Percentiles rank a stretch among this genome's conserved stretches.
Evolutionary conservation across 2,113 vertebrate species (phyloP).

Genomic region (Leucopsar rothschildi): DNA sequence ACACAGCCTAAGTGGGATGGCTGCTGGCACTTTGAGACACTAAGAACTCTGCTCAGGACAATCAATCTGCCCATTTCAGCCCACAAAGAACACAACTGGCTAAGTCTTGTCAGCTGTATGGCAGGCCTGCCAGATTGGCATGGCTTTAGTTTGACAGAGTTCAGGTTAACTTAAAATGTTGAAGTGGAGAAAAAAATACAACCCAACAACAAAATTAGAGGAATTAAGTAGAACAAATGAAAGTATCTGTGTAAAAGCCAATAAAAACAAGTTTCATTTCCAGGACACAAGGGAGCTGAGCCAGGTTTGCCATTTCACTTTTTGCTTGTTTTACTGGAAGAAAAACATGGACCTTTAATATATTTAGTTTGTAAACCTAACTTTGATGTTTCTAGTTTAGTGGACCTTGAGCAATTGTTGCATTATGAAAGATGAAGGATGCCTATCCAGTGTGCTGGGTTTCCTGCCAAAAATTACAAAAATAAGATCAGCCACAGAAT

Average conservation of each 20-base stretch:
- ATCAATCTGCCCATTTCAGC: not conserved
- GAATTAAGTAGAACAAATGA: not conserved
- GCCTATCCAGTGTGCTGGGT: not conserved
- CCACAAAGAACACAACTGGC: not conserved
- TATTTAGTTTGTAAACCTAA: constrained; percentile 35
- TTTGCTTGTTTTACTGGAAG: constrained; percentile 26
- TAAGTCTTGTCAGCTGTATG: not conserved
- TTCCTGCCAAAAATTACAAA: constrained; percentile 27
- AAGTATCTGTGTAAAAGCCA: not conserved
- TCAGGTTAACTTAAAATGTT: not conserved
- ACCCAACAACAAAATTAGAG: not conserved
- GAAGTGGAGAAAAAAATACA: not conserved
- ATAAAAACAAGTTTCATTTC: constrained; percentile 30
- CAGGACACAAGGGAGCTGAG: not conserved
- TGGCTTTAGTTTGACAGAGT: not conserved
- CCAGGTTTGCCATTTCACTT: constrained; percentile 11
- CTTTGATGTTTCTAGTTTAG: constrained; percentile 27
- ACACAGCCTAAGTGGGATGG: not conserved
- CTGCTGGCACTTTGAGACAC: not conserved
- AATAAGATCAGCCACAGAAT: constrained; percentile 3
- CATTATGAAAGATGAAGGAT: constrained; percentile 9
- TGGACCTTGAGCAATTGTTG: constrained; percentile 21
- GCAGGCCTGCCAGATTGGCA: not conserved
- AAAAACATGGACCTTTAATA: not conserved
- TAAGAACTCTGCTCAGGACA: not conserved